Percentiles rank a stretch among this genome's conserved stretches.
These are phyloP conservation scores for Phataginus tricuspis DNA, from an alignment of 2,797 vertebrate genomes.

Conservation along the genomic window DNA sequence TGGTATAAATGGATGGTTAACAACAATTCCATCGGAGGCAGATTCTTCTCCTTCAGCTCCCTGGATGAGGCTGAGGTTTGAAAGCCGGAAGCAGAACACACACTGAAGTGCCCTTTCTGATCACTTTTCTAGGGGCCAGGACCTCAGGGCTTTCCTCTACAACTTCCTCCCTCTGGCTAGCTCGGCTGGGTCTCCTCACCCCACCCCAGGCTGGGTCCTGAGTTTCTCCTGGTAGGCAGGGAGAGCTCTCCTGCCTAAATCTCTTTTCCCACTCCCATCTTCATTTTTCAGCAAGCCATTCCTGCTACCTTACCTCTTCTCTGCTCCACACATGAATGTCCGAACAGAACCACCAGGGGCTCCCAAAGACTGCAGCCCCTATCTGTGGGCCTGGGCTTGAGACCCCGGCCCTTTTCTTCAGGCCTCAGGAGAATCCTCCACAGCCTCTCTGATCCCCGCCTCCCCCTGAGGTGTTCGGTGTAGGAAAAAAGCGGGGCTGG, in stretches of 20 bases:
- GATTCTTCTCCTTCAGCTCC: conserved; percentile 68
- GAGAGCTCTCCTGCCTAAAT: neutral
- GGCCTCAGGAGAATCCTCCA: neutral
- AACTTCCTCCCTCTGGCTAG: neutral
- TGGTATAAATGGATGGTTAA: conserved; percentile 68
- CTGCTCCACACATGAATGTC: neutral
- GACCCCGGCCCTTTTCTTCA: neutral
- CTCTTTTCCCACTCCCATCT: neutral
- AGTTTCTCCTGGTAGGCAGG: neutral
- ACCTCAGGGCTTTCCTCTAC: neutral
- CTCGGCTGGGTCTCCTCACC: neutral
- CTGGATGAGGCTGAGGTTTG: conserved; percentile 44
- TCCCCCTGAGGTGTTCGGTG: neutral
- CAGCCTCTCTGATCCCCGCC: neutral
- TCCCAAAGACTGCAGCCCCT: neutral
- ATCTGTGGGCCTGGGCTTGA: neutral
- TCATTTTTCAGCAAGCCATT: neutral
- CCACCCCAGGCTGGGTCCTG: neutral
- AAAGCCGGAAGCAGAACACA: conserved; percentile 44
- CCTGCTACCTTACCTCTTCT: neutral
- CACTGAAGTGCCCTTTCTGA: neutral
- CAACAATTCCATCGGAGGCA: conserved; percentile 58
- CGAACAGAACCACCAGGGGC: neutral
- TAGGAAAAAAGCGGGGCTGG: neutral
- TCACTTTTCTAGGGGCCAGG: neutral